Evolutionary conservation across 2,113 vertebrate species (phyloP).

Genomic region (Alectura lathami): DNA sequence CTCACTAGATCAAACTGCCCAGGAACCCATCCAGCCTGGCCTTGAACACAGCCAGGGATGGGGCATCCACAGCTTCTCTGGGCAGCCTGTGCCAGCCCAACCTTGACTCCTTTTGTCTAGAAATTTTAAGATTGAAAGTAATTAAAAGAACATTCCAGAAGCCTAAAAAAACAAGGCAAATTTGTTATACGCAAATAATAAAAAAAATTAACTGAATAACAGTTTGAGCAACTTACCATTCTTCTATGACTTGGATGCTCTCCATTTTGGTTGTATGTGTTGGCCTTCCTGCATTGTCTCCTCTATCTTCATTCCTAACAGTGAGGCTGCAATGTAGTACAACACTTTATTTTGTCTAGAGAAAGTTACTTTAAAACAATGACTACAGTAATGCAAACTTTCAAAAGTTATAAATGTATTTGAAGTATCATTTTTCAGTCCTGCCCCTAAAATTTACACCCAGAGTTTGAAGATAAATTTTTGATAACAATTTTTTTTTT

Average conservation of each 20-base stretch:
- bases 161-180: neutral
- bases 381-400: slow-evolving; percentile 15
- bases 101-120: neutral
- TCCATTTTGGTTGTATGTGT: slow-evolving; percentile 82
- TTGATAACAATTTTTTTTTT: neutral
- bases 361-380: slow-evolving; percentile 69
- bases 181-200: neutral
- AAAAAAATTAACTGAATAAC: neutral
- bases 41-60: too few relatives aligned
- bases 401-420: neutral
- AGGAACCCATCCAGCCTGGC: too few relatives aligned
- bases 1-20: too few relatives aligned
- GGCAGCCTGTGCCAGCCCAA: neutral
- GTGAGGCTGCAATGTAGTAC: slow-evolving; percentile 84
- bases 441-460: neutral
- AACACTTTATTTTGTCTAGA: slow-evolving; percentile 80
- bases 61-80: too few relatives aligned
- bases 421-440: neutral
- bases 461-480: neutral
- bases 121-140: neutral
- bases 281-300: slow-evolving; percentile 75
- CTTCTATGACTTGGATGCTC: slow-evolving; percentile 80
- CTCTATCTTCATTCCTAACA: slow-evolving; percentile 86
- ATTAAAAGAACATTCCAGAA: neutral
- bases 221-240: slow-evolving; percentile 75